These are phyloP conservation scores for Stramonita haemastoma DNA, from an alignment of 2,888 invertebrate species.

Conservation along the genomic window DNA sequence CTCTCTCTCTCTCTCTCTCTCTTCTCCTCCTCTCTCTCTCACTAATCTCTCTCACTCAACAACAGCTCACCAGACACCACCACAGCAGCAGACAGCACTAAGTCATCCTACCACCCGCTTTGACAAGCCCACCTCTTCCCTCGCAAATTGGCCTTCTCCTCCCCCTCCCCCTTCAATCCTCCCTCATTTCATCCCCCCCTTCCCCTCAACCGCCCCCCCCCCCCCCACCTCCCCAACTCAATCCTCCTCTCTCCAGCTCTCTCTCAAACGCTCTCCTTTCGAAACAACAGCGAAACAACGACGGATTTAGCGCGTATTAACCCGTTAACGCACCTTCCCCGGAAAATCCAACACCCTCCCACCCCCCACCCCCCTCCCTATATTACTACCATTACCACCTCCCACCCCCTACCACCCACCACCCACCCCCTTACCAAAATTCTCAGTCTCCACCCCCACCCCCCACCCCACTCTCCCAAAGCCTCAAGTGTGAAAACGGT, in stretches of 20 bases:
- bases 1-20: neutral
- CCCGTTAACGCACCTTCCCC: neutral
- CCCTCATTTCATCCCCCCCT: neutral
- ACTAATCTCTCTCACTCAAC: neutral
- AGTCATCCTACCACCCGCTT: neutral
- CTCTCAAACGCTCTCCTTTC: neutral
- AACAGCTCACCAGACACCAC: neutral
- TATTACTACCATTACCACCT: neutral
- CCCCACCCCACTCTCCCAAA: neutral
- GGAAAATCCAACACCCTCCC: neutral
- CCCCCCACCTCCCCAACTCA: neutral
- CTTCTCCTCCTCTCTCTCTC: neutral
- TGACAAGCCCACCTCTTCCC: neutral
- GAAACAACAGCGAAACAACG: neutral
- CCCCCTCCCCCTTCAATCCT: neutral
- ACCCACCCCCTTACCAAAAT: neutral
- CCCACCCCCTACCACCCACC: neutral
- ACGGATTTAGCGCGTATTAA: slow-evolving; percentile 6
- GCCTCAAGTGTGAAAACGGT: neutral
- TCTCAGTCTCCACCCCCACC: neutral
- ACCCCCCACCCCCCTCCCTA: neutral
- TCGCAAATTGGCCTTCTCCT: neutral
- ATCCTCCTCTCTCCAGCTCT: neutral
- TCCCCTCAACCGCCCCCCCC: neutral
- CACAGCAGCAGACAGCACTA: neutral